These are phyloP conservation scores for Cephus nigrinus DNA, from an alignment of 2,888 invertebrate species.

Conservation along the genomic window DNA sequence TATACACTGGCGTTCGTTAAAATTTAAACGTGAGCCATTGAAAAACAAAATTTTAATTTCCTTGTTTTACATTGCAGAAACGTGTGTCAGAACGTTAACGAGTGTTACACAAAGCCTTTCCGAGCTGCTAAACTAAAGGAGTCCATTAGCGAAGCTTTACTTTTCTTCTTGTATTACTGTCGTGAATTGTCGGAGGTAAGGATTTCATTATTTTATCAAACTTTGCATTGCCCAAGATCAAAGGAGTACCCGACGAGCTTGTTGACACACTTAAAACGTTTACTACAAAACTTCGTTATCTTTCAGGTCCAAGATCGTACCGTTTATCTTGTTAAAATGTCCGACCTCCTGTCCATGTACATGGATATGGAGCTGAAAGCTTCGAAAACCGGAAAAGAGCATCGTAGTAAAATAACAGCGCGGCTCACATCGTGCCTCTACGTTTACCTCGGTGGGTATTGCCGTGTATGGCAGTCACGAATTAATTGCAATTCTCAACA, in stretches of 20 bases:
- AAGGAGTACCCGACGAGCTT: conserved; percentile 3
- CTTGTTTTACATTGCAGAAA: conserved; percentile 54
- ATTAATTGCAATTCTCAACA: neutral
- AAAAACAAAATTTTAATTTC: neutral
- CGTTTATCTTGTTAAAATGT: conserved; percentile 63
- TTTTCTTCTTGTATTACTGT: conserved; percentile 63
- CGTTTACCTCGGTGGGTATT: conserved; percentile 54
- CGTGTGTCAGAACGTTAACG: conserved; percentile 56
- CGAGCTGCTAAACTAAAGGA: conserved; percentile 62
- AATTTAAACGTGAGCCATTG: neutral
- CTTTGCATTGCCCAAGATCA: neutral
- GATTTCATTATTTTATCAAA: neutral
- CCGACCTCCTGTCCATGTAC: conserved; percentile 64
- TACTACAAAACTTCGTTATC: conserved; percentile 5
- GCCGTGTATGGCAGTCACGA: neutral
- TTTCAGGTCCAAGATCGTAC: conserved; percentile 58
- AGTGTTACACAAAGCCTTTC: conserved; percentile 61
- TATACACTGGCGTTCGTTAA: neutral
- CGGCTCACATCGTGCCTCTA: conserved; percentile 55
- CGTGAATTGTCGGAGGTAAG: conserved; percentile 61
- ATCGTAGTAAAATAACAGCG: conserved; percentile 51
- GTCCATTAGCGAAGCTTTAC: conserved; percentile 60
- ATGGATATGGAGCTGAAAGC: conserved; percentile 66
- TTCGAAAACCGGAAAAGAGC: conserved; percentile 53
- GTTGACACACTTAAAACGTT: conserved; percentile 20